Conservation (phyloP, 2,888 invertebrate species). For the Ormyrus thymus region DNA sequence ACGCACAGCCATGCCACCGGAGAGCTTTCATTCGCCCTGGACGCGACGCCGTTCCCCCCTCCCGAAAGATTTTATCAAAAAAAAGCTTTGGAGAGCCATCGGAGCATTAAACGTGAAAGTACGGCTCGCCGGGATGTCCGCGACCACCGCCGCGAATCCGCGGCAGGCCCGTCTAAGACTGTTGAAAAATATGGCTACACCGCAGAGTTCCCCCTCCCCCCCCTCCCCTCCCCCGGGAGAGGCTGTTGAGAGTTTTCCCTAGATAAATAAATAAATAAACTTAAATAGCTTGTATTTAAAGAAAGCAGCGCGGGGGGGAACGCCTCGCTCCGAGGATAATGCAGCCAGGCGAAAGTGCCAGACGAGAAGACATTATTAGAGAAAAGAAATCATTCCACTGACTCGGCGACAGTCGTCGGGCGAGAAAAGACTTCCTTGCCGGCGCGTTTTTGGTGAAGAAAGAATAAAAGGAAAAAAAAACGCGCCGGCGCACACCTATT, state of each 20-base stretch:
- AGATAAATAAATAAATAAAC: conserved; percentile 24
- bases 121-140: no score
- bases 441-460: conserved; percentile 18
- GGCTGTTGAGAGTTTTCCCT: conserved; percentile 30
- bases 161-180: neutral
- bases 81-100: no score
- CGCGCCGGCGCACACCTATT: conserved; percentile 29
- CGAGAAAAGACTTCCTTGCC: conserved; percentile 49
- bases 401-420: conserved; percentile 21
- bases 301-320: neutral
- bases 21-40: conserved; percentile 11
- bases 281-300: conserved; percentile 44
- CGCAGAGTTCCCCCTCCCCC: conserved; percentile 27
- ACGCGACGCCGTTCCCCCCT: conserved; percentile 1
- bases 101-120: no score
- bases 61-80: conserved; percentile 36
- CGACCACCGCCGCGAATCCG: no score
- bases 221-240: neutral
- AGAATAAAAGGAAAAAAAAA: conserved; percentile 3
- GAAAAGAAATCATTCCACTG: conserved; percentile 44
- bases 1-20: neutral
- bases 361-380: conserved; percentile 2
- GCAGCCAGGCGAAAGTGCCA: neutral
- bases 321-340: neutral
- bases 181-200: conserved; percentile 35